These are phyloP conservation scores for Catharus ustulatus DNA, from an alignment of 2,797 vertebrate species.

Conservation along the genomic window DNA sequence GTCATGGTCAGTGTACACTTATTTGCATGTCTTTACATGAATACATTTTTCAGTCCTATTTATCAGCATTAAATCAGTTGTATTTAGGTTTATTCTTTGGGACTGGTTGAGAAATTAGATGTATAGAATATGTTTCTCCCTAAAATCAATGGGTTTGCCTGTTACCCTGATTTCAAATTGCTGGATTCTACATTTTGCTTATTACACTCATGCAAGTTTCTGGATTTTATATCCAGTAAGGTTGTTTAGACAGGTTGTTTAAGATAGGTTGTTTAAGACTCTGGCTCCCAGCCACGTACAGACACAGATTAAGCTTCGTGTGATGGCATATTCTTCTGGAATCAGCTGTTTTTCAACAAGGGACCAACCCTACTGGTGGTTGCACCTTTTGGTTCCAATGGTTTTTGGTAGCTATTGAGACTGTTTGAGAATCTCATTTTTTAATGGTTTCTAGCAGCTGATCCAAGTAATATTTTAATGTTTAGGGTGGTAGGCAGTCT, in stretches of 20 bases:
- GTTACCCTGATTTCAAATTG: not conserved
- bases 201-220: not conserved
- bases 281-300: not conserved
- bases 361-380: not conserved
- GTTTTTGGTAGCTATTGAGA: not conserved
- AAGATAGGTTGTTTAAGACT: not conserved
- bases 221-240: not conserved
- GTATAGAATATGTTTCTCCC: not conserved
- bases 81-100: not conserved
- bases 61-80: not conserved
- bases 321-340: not conserved
- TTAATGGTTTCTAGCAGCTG: not conserved
- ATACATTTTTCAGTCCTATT: not conserved
- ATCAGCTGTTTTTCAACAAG: not conserved
- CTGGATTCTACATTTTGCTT: not conserved
- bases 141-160: not conserved
- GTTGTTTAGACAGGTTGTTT: not conserved
- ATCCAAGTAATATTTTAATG: not conserved
- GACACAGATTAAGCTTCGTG: not conserved
- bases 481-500: not conserved
- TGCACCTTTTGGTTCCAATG: not conserved
- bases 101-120: not conserved
- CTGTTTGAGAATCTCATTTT: not conserved
- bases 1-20: not conserved
- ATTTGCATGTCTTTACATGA: not conserved